Evolutionary conservation across 2,113 vertebrate species (phyloP).

Genomic region (Halichoeres trimaculatus): DNA sequence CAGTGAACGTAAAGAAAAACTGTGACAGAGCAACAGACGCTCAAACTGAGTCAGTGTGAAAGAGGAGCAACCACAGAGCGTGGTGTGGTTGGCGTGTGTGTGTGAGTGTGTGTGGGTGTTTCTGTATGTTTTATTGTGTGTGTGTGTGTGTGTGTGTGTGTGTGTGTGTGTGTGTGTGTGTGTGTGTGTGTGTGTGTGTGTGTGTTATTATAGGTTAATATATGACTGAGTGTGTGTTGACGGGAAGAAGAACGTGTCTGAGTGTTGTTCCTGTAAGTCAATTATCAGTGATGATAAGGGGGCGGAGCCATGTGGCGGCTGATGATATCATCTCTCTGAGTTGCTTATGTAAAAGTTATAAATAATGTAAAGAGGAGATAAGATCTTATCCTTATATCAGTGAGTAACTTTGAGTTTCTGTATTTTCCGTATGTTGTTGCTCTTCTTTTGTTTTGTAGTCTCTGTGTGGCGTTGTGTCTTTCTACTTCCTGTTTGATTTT

Average conservation of each 20-base stretch:
- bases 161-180: not conserved
- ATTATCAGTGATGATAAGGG: not conserved
- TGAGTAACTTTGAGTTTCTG: no score
- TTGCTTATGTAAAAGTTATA: no score
- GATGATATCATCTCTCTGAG: no score
- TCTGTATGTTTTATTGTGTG: not conserved
- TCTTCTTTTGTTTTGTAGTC: no score
- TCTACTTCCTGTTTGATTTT: no score
- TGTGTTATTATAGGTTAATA: not conserved
- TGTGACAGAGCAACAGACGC: not conserved
- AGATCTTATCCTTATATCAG: no score
- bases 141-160: not conserved
- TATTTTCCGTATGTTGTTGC: no score
- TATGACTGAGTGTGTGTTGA: constrained; percentile 21
- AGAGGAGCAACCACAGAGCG: constrained; percentile 4
- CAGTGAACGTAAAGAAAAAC: not conserved
- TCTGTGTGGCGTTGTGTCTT: no score
- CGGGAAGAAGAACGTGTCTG: constrained; percentile 15
- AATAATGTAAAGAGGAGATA: no score
- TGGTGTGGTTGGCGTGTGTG: constrained; percentile 10
- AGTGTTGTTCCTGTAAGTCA: constrained; percentile 34
- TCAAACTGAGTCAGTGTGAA: not conserved
- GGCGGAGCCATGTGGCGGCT: not conserved
- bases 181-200: not conserved
- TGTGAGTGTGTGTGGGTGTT: not conserved